Percentiles rank a stretch among this genome's conserved stretches.
Evolutionary conservation across 2,888 invertebrate species (phyloP).

Genomic region (Acrobeloides nanus): DNA sequence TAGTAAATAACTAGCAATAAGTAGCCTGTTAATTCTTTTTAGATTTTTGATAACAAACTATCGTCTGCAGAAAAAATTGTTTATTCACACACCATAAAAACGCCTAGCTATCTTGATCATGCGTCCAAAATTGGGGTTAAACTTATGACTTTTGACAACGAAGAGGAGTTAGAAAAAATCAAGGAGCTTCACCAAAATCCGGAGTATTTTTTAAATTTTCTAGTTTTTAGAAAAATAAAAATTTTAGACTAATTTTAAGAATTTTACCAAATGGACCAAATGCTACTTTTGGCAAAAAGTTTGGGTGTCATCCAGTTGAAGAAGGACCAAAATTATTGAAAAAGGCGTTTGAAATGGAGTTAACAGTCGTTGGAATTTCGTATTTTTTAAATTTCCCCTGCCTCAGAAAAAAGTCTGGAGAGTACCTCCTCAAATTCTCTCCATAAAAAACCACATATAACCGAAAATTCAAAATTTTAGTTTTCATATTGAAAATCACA

Average conservation of each 20-base stretch:
- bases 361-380: conserved; percentile 55
- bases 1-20: conserved; percentile 8
- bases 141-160: conserved; percentile 52
- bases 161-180: conserved; percentile 47
- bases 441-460: too few species aligned
- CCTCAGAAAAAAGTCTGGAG: too few species aligned
- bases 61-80: conserved; percentile 27
- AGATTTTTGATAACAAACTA: conserved; percentile 15
- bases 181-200: conserved; percentile 35
- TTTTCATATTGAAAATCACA: too few species aligned
- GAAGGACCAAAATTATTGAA: conserved; percentile 37
- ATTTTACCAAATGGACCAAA: too few species aligned
- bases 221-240: too few species aligned
- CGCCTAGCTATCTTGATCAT: conserved; percentile 47
- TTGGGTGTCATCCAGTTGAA: conserved; percentile 53
- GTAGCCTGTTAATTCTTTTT: conserved; percentile 3
- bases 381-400: too few species aligned
- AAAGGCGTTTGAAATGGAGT: conserved; percentile 34
- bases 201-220: conserved; percentile 27
- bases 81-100: conserved; percentile 55
- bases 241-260: too few species aligned
- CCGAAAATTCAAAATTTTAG: too few species aligned
- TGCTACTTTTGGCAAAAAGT: too few species aligned
- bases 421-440: too few species aligned
- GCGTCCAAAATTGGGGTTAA: conserved; percentile 34